Percentiles rank a stretch among this genome's conserved stretches.
Evolutionary conservation across 1,140 invertebrate genomes (phyloP).

Genomic region (Leptestheria dahalacensis): DNA sequence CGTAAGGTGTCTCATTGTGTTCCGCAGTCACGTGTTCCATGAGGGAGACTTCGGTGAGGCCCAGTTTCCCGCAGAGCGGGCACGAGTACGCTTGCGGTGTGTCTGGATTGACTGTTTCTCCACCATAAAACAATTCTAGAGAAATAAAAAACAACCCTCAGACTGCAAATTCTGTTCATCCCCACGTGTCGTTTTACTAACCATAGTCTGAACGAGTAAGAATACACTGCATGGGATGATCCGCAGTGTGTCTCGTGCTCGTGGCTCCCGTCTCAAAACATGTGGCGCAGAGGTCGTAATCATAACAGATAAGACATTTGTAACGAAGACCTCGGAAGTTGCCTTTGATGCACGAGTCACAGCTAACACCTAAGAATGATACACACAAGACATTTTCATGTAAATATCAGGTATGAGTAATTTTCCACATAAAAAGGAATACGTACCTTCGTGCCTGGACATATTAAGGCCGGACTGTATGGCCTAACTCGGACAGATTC

Average conservation of each 20-base stretch:
- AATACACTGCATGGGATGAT: conserved; percentile 98
- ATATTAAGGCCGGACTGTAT: too few species aligned
- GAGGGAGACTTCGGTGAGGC: conserved; percentile 77
- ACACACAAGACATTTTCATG: conserved; percentile 9
- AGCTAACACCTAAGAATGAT: conserved; percentile 58
- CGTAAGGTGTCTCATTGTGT: conserved; percentile 66
- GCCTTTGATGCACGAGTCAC: conserved; percentile 96
- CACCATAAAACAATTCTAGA: conserved; percentile 86
- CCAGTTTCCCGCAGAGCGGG: conserved; percentile 91
- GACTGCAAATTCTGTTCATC: not conserved
- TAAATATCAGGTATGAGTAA: conserved; percentile 11
- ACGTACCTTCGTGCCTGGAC: conserved; percentile 66
- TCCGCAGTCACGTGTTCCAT: conserved; percentile 84
- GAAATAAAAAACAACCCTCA: conserved; percentile 17
- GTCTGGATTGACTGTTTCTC: conserved; percentile 68
- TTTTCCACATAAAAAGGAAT: conserved; percentile 24
- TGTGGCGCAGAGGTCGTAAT: conserved; percentile 93
- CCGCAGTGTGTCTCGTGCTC: conserved; percentile 78
- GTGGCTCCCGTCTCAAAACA: conserved; percentile 91
- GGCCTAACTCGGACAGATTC: not conserved
- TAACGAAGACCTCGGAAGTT: conserved; percentile 93
- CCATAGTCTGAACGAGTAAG: conserved; percentile 90
- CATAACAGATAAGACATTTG: conserved; percentile 97
- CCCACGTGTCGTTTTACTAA: conserved; percentile 38
- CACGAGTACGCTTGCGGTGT: conserved; percentile 91